Conservation (phyloP, 2,113 vertebrate species). For the Clarias macrocephalus region DNA sequence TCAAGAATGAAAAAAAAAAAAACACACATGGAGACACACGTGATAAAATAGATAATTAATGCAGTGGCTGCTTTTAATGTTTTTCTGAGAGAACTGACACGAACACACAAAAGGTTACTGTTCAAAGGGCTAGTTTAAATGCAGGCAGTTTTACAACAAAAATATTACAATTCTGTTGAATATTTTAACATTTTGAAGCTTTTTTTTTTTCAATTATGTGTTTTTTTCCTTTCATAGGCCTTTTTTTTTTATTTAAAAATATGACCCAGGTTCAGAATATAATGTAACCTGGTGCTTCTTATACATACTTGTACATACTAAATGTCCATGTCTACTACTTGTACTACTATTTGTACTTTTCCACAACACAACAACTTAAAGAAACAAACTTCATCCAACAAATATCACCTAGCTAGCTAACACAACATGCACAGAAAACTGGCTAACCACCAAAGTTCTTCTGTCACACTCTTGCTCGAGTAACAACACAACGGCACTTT, state of each 20-base stretch:
- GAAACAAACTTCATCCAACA: neutral
- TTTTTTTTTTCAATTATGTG: neutral
- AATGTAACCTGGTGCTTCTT: too few relatives aligned
- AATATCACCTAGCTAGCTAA: neutral
- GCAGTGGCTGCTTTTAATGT: neutral
- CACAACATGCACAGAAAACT: neutral
- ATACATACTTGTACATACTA: too few relatives aligned
- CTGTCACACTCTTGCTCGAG: too few relatives aligned
- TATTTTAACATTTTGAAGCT: neutral
- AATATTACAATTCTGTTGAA: neutral
- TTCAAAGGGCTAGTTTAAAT: neutral
- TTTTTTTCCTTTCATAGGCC: too few relatives aligned
- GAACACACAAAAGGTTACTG: neutral
- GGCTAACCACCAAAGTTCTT: neutral
- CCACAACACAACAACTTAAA: neutral
- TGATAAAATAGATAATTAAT: constrained; percentile 30
- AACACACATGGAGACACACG: neutral
- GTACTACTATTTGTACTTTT: too few relatives aligned
- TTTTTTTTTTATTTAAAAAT: too few relatives aligned
- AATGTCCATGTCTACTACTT: too few relatives aligned
- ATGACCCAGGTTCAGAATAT: too few relatives aligned
- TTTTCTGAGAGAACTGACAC: neutral
- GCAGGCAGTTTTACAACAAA: neutral
- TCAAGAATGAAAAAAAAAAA: neutral
- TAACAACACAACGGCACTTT: too few relatives aligned